Conservation (phyloP, 2,888 invertebrate genomes). For the Oscheius onirici region DNA sequence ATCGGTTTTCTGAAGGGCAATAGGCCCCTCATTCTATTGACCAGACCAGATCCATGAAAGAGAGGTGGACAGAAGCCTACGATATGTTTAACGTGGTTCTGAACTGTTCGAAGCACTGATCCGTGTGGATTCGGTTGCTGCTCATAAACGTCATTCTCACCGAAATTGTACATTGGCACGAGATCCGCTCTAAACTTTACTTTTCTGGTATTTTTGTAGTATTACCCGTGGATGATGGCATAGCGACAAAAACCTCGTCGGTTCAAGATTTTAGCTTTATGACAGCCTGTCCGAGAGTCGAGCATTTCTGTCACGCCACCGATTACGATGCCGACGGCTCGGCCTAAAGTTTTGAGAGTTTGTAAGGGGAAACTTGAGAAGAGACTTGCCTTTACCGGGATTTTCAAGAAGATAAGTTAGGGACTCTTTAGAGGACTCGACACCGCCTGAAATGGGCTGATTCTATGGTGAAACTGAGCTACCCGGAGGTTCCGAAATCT, state of each 20-base stretch:
- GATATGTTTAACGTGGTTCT: slow-evolving; percentile 58
- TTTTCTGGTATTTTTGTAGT: not conserved
- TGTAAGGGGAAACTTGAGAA: slow-evolving; percentile 29
- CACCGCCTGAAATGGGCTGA: slow-evolving; percentile 42
- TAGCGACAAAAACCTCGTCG: slow-evolving; percentile 64
- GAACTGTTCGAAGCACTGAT: slow-evolving; percentile 40
- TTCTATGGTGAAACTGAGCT: slow-evolving; percentile 7
- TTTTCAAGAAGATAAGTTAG: slow-evolving; percentile 59
- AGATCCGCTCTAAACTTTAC: slow-evolving; percentile 68
- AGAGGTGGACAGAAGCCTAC: slow-evolving; percentile 73
- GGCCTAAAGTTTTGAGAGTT: slow-evolving; percentile 26
- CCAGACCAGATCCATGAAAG: slow-evolving; percentile 80
- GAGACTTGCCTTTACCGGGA: slow-evolving; percentile 45
- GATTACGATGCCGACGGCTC: slow-evolving; percentile 54
- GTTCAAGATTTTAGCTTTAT: slow-evolving; percentile 51
- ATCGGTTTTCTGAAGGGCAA: slow-evolving; percentile 81
- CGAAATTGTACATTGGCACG: slow-evolving; percentile 73
- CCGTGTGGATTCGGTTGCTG: slow-evolving; percentile 53
- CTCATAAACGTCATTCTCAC: slow-evolving; percentile 69
- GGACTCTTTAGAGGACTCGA: slow-evolving; percentile 54
- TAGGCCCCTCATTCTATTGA: slow-evolving; percentile 84
- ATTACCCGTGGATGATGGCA: slow-evolving; percentile 64
- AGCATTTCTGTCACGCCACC: slow-evolving; percentile 62
- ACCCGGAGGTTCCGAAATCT: too few relatives aligned
- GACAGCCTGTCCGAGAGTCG: slow-evolving; percentile 60